Base-by-base conservation (phyloP, 2,888 invertebrate species). In the Hirtodrosophila alboralis region DNA sequence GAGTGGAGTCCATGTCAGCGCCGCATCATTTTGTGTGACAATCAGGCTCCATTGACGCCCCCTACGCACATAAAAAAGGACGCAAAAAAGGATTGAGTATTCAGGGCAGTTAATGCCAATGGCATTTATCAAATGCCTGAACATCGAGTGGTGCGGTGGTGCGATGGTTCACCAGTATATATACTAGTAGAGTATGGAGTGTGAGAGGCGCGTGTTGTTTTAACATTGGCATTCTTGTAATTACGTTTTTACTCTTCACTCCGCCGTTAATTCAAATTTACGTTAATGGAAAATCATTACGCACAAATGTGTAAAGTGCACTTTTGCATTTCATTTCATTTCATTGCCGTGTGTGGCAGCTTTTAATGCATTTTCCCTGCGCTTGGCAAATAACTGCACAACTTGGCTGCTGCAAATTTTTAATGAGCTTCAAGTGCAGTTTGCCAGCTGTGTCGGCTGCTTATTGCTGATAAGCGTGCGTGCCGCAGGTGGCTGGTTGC, bases 251-350 rank as follows among this genome's bases (percentile, higher is more conserved):
- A 52, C 59, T 70, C 72, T 64, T 62, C 54, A 54, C 57, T 52
- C 61, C 59, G 33, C 51, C 63, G 84, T 84, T 86, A 83, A 86
- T 86, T 86, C 83, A 83, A 83, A 83, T 83, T 83, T 86, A 83
- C 83, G 86, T 86, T 83, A 83, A 83, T 83, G 83, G 86, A 86
- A 86, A 83, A 86, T 83, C 86, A 83, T 83, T 86, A 75, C 74
- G 81, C 86, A 78, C 75, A 83, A 86, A 86, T 84, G 78, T 86
- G 85, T 62, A 81, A 80, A 81, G 84, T 80, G 81, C 81, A 84
- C 84, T 81, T 81, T 75, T 60, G 66, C 53, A 59, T 62, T 60
- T 51, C 45, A 53, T 53, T 60, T 12, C 23, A 23, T 14, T 38
- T 49, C 64, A 63, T 51, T 60, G 58, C 53, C 52, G 54, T 61